These are phyloP conservation scores for Chrysomela aeneicollis DNA, from an alignment of 2,888 invertebrate genomes.

Conservation along the genomic window DNA sequence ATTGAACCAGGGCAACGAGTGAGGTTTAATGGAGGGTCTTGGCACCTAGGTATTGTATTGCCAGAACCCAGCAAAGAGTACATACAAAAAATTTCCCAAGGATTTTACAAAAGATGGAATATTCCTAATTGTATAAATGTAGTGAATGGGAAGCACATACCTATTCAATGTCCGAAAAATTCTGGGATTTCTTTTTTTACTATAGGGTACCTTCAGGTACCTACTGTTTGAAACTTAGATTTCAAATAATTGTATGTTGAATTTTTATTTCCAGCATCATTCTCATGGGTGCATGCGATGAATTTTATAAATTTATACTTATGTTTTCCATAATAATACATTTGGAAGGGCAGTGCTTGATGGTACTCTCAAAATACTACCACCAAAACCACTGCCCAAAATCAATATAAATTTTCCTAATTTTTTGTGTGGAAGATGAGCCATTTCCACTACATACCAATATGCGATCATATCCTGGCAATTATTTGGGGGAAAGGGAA, in stretches of 20 bases:
- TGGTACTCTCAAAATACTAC: slow-evolving; percentile 10
- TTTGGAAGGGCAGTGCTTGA: slow-evolving; percentile 2
- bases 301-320: not conserved
- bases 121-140: not conserved
- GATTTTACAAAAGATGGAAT: not conserved
- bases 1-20: too few relatives aligned
- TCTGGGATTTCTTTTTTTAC: not conserved
- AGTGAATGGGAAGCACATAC: not conserved
- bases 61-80: too few relatives aligned
- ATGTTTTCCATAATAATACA: not conserved
- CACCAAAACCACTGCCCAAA: not conserved
- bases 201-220: too few relatives aligned
- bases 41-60: too few relatives aligned
- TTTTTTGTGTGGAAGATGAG: slow-evolving; percentile 25
- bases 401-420: slow-evolving; percentile 10
- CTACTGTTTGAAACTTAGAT: too few relatives aligned
- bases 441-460: slow-evolving; percentile 25
- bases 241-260: too few relatives aligned
- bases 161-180: not conserved
- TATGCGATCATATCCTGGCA: slow-evolving; percentile 26
- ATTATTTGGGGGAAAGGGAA: slow-evolving; percentile 9
- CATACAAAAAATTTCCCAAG: not conserved
- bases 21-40: too few relatives aligned
- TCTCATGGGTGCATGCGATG: not conserved
- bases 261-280: too few relatives aligned